phyloP scores from a whole-genome alignment of 1,140 invertebrate species.

The Nasonia vitripennis region DNA sequence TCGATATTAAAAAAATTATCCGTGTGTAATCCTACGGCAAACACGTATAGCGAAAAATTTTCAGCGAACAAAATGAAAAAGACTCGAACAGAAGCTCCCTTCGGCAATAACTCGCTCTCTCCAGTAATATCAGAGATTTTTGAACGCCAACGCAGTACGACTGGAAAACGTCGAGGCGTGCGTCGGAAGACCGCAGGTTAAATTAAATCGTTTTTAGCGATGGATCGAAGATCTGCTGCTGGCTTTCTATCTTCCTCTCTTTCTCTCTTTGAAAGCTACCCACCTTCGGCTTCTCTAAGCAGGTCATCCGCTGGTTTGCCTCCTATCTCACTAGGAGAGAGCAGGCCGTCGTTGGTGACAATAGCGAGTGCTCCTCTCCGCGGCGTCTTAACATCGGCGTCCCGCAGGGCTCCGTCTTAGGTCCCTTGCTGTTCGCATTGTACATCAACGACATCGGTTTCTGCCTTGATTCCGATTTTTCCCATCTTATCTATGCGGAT shows the following conservation, averaged over 20 bases:
- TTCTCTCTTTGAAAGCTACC: no score
- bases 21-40: not conserved
- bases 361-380: no score
- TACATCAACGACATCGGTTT: no score
- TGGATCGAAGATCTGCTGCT: constrained; percentile 17
- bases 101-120: not conserved
- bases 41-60: not conserved
- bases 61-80: not conserved
- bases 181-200: constrained; percentile 11
- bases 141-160: not conserved
- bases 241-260: not conserved
- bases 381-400: no score
- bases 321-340: no score
- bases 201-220: constrained; percentile 37
- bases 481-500: no score
- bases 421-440: no score
- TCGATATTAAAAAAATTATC: not conserved
- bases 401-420: no score
- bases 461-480: no score
- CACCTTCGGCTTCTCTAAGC: no score
- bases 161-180: constrained; percentile 14
- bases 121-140: constrained; percentile 10
- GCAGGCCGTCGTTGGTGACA: no score
- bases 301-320: no score
- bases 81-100: not conserved